Conservation (phyloP, 2,797 vertebrate species). For the Poliocrania exsul region DNA sequence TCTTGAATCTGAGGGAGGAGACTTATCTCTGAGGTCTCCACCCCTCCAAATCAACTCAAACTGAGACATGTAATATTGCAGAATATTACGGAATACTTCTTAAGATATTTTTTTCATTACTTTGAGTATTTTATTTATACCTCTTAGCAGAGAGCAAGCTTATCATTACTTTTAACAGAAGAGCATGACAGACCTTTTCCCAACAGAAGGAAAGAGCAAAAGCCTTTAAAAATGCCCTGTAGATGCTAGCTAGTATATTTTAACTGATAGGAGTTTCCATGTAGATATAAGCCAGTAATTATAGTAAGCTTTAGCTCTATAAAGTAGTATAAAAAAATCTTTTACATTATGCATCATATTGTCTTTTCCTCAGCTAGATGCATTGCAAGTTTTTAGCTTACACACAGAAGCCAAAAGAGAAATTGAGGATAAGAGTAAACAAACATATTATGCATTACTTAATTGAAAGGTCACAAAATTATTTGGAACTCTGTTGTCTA, state of each 20-base stretch:
- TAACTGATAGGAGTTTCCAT: not conserved
- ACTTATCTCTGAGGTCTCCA: not conserved
- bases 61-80: not conserved
- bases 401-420: not conserved
- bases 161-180: not conserved
- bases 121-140: not conserved
- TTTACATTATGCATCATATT: not conserved
- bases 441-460: not conserved
- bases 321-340: not conserved
- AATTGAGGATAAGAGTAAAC: slow-evolving; percentile 22
- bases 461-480: slow-evolving; percentile 53
- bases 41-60: not conserved
- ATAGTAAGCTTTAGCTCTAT: not conserved
- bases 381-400: not conserved
- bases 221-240: not conserved
- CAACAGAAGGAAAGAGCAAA: not conserved
- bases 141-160: not conserved
- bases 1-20: not conserved
- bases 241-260: not conserved
- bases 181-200: not conserved
- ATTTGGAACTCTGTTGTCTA: not conserved
- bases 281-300: not conserved
- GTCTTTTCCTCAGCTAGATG: not conserved
- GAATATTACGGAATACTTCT: not conserved
- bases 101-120: not conserved